These are phyloP conservation scores for Cichladusa arquata DNA, from an alignment of 2,113 vertebrate genomes.

Conservation along the genomic window DNA sequence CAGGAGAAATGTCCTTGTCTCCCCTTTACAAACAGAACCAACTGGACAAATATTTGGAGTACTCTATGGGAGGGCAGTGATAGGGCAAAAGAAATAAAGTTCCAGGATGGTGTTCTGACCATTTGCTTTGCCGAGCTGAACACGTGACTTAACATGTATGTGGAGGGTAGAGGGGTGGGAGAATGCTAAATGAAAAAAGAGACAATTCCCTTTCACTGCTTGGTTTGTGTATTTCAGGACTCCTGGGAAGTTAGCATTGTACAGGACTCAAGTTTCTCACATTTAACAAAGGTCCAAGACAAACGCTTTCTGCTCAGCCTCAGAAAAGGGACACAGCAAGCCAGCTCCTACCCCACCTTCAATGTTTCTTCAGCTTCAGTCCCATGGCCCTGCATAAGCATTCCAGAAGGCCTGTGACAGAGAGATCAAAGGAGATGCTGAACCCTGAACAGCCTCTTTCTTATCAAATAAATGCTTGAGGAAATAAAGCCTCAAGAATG, in stretches of 20 bases:
- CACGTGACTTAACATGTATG: neutral
- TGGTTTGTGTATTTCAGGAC: neutral
- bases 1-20: neutral
- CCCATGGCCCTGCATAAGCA: neutral
- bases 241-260: neutral
- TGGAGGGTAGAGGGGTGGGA: no score
- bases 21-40: neutral
- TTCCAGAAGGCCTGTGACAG: neutral
- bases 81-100: neutral
- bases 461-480: neutral
- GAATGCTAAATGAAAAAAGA: neutral
- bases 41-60: neutral
- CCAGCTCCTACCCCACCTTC: neutral
- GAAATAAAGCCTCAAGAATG: conserved; percentile 1
- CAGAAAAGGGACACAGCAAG: neutral
- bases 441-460: neutral
- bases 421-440: conserved; percentile 13
- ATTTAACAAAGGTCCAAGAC: neutral
- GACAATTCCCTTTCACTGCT: neutral
- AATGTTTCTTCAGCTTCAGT: neutral
- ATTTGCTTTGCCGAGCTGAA: neutral
- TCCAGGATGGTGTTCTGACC: neutral
- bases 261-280: neutral
- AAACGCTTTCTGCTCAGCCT: neutral
- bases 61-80: neutral